phyloP scores from a whole-genome alignment of 2,888 invertebrate species.

The Aleiodes testaceus region DNA sequence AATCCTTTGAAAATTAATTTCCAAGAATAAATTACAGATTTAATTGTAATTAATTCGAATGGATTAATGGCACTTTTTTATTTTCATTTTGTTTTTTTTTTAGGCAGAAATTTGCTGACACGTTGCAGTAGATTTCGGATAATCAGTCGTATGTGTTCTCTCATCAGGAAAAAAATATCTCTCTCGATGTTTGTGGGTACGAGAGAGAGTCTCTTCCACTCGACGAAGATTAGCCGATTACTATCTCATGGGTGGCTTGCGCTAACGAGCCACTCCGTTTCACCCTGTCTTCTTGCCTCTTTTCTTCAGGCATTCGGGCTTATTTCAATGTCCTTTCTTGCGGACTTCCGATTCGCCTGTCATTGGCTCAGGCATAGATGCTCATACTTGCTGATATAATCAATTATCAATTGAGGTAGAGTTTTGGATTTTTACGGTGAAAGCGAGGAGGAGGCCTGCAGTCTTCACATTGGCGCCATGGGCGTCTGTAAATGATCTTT shows the following conservation, averaged over 20 bases:
- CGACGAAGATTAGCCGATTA: slow-evolving; percentile 67
- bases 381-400: slow-evolving; percentile 9
- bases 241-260: slow-evolving; percentile 66
- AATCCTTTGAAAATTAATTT: slow-evolving; percentile 23
- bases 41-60: too few relatives aligned
- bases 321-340: slow-evolving; percentile 40
- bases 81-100: too few relatives aligned
- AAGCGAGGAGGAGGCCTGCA: too few relatives aligned
- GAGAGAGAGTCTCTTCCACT: slow-evolving; percentile 38
- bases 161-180: slow-evolving; percentile 31
- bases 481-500: slow-evolving; percentile 70
- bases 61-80: too few relatives aligned
- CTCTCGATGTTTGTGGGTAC: slow-evolving; percentile 14
- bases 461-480: slow-evolving; percentile 62
- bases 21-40: too few relatives aligned
- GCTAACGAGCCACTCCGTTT: slow-evolving; percentile 63
- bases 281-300: slow-evolving; percentile 41
- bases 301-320: slow-evolving; percentile 29
- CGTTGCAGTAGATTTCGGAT: slow-evolving; percentile 43
- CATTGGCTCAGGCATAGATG: slow-evolving; percentile 1
- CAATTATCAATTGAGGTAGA: slow-evolving; percentile 23
- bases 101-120: slow-evolving; percentile 44
- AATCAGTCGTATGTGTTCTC: slow-evolving; percentile 45
- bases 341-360: slow-evolving; percentile 46
- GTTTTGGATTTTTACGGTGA: too few relatives aligned